These are phyloP conservation scores for Pseudopleuronectes americanus DNA, from an alignment of 2,797 vertebrate species.

Conservation along the genomic window DNA sequence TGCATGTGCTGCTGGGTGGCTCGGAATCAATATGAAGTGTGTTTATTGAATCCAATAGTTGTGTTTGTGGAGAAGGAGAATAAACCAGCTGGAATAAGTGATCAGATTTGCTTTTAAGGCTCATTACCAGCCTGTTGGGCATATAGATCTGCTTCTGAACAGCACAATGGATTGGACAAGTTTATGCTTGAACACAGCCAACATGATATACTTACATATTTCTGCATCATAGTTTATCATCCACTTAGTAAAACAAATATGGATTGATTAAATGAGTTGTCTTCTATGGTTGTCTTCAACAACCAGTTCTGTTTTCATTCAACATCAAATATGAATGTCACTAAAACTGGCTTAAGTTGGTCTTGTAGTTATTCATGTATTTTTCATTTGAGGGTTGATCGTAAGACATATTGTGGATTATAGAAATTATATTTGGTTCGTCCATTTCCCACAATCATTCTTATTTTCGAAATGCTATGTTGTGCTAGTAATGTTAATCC, in stretches of 20 bases:
- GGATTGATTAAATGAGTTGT: constrained; percentile 21
- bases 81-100: constrained; percentile 71
- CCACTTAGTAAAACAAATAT: constrained; percentile 2
- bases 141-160: constrained; percentile 67
- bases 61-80: constrained; percentile 66
- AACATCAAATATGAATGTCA: neutral
- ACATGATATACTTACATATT: constrained; percentile 38
- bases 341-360: neutral
- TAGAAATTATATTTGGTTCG: neutral
- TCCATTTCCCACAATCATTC: no score
- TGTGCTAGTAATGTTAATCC: neutral
- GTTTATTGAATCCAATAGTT: constrained; percentile 78
- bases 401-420: neutral
- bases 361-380: neutral
- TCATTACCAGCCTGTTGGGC: constrained; percentile 69
- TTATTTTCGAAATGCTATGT: neutral
- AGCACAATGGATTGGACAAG: constrained; percentile 35
- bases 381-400: neutral
- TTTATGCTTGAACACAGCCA: constrained; percentile 43
- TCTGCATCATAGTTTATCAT: constrained; percentile 28
- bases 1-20: constrained; percentile 57
- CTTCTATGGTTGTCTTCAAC: constrained; percentile 3
- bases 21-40: constrained; percentile 75
- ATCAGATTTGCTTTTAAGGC: constrained; percentile 72
- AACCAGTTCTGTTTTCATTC: neutral